phyloP scores from a whole-genome alignment of 1,140 invertebrate species.

The Lysiphlebus fabarum region DNA sequence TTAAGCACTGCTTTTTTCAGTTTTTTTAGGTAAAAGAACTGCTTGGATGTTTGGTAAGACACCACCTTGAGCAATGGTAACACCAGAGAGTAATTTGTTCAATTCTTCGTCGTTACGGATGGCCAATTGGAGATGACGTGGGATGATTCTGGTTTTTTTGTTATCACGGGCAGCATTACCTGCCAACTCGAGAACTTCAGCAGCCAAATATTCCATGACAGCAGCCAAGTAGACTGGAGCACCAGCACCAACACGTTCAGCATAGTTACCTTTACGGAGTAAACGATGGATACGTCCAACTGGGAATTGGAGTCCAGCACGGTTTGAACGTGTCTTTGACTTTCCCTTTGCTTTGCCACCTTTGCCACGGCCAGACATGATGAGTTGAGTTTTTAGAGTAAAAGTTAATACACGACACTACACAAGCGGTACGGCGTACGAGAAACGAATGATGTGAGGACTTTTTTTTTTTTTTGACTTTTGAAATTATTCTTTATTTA shows the following conservation, averaged over 20 bases:
- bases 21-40: conserved; percentile 5
- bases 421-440: too few relatives aligned
- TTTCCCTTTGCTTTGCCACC: conserved; percentile 5
- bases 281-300: conserved; percentile 4
- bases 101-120: conserved; percentile 11
- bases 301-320: conserved; percentile 7
- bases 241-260: conserved; percentile 1
- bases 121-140: conserved; percentile 2
- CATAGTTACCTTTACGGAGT: conserved; percentile 1
- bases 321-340: conserved; percentile 3
- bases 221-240: conserved; percentile 4
- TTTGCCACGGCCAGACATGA: conserved; percentile 8
- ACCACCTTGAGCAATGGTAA: conserved; percentile 5
- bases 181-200: conserved; percentile 8
- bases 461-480: too few relatives aligned
- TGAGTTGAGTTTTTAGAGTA: not conserved
- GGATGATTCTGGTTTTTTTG: conserved; percentile 8
- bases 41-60: conserved; percentile 3
- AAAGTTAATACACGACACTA: not conserved
- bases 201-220: conserved; percentile 1
- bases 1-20: conserved; percentile 9
- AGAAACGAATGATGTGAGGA: not conserved
- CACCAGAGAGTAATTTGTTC: conserved; percentile 1
- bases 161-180: conserved; percentile 9
- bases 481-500: too few relatives aligned